Evolutionary conservation across 2,113 vertebrate species (phyloP).

Genomic region (Microcebus ravelobensis): DNA sequence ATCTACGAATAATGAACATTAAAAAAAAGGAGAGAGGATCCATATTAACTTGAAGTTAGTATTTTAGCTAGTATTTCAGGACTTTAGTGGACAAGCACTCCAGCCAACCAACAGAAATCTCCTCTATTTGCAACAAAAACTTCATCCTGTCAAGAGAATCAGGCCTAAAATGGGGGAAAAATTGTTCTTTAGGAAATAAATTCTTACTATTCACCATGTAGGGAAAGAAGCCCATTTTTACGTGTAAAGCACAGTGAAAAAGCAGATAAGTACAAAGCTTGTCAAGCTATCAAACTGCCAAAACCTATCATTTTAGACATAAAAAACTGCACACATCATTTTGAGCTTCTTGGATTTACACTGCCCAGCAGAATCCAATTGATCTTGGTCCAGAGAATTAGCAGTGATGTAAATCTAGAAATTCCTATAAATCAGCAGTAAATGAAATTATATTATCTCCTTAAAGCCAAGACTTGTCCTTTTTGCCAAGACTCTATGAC

Average conservation of each 20-base stretch:
- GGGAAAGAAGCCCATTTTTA: constrained; percentile 49
- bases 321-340: not conserved
- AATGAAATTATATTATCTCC: not conserved
- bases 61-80: not conserved
- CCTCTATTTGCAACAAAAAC: constrained; percentile 1
- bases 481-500: not conserved
- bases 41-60: not conserved
- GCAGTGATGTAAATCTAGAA: constrained; percentile 32
- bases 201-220: constrained; percentile 5
- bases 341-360: constrained; percentile 32
- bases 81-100: not conserved
- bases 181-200: constrained; percentile 47
- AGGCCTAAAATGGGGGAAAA: not conserved
- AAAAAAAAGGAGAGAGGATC: not conserved
- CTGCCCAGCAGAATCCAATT: not conserved
- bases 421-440: constrained; percentile 29
- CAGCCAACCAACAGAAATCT: constrained; percentile 10
- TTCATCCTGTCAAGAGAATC: constrained; percentile 47
- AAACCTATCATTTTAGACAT: constrained; percentile 48
- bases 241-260: constrained; percentile 49
- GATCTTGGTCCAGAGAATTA: constrained; percentile 41
- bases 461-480: not conserved
- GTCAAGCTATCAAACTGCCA: constrained; percentile 42
- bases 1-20: not conserved
- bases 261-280: constrained; percentile 15